Base-by-base conservation (phyloP, 1,140 invertebrate species). In the Zaprionus nigranus region DNA sequence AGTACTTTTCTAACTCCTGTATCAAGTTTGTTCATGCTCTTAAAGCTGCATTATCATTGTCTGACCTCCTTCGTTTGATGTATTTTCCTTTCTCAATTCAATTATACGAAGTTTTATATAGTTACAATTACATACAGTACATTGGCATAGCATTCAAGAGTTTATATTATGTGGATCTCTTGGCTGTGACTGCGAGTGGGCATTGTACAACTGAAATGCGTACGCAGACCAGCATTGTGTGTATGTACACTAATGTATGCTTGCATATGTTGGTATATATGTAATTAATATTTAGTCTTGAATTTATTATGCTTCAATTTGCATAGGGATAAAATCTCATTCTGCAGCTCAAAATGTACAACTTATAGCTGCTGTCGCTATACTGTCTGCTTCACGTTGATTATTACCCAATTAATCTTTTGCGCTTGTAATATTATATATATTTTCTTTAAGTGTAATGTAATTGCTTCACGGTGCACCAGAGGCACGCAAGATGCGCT, bases 261-360 rank as follows among this genome's bases (percentile, higher is more conserved):
- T 56, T 15, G 54, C 24, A n/a, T 28, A 30, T 56, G 54, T 36
- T 4, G 22, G 17, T 54, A 43, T 22, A 66, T 68, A 13, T 73
- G 46, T 43, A 60, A 46, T 67, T 68, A 58, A 67, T 77, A 63
- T 73, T 76, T 81, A 88, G 84, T 88, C 85, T 90, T 88, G 70
- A 83, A 83, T 88, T 87, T 74, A 46, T 64, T 81, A 72, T 81
- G 74, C 71, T 78, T 84, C 51, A 75, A 79, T 78, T 80, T 71
- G 71, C 65, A 68, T 81, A 79, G 79, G 74, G 85, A 71, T 84
- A 90, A 81, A 90, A 90, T 85, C 67, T 72, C 73, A 61, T 70
- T 66, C 62, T 65, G 76, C 70, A 83, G 59, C 68, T 79, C 67
- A 59, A 80, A 83, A 75, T 78, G 60, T 81, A 67, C 78, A 87